These are phyloP conservation scores for Scarus forsteni DNA, from an alignment of 2,797 vertebrate genomes.

Conservation along the genomic window DNA sequence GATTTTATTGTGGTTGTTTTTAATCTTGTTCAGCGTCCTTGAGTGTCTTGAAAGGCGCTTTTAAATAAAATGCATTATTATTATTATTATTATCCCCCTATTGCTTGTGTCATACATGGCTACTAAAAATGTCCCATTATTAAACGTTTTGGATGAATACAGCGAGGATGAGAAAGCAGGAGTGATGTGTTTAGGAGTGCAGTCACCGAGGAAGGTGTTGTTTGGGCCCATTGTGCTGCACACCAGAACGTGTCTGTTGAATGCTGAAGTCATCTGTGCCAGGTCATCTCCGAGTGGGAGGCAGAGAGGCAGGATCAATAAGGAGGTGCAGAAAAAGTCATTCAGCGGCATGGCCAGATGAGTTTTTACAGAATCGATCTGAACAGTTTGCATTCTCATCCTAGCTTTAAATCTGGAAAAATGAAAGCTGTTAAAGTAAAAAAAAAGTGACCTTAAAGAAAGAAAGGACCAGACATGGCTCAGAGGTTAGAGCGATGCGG, in stretches of 20 bases:
- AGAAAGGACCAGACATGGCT: not conserved
- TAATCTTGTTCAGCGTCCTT: no score
- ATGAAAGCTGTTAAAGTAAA: slow-evolving; percentile 27
- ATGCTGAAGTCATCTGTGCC: slow-evolving; percentile 73
- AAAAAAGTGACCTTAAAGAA: slow-evolving; percentile 5
- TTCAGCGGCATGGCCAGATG: slow-evolving; percentile 27
- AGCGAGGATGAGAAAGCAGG: not conserved
- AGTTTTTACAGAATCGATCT: slow-evolving; percentile 46
- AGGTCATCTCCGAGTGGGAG: slow-evolving; percentile 75
- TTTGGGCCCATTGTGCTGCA: slow-evolving; percentile 3
- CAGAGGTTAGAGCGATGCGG: slow-evolving; percentile 7
- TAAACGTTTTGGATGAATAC: not conserved
- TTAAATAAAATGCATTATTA: not conserved
- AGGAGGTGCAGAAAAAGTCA: slow-evolving; percentile 31
- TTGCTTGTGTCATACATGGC: not conserved
- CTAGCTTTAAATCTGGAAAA: slow-evolving; percentile 19
- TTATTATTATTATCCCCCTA: no score
- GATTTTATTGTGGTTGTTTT: no score
- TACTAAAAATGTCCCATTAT: not conserved
- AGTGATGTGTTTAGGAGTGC: not conserved
- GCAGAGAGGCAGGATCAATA: slow-evolving; percentile 39
- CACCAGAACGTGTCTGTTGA: slow-evolving; percentile 66
- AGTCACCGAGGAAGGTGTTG: not conserved
- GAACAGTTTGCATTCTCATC: slow-evolving; percentile 28
- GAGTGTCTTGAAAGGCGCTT: no score